These are phyloP conservation scores for Oeneis ivallda DNA, from an alignment of 2,888 invertebrate genomes.

Conservation along the genomic window DNA sequence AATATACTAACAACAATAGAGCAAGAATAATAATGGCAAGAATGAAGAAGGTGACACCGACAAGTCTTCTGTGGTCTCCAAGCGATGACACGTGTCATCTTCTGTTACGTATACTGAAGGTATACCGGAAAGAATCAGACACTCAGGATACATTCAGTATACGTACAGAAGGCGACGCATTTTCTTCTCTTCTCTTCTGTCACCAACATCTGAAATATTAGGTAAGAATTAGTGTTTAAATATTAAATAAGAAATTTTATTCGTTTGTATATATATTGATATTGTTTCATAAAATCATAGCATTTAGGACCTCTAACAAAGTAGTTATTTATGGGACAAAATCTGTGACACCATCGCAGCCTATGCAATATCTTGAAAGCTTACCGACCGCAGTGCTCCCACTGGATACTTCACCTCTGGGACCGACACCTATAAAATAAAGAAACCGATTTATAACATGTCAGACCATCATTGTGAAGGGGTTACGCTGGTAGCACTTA, in stretches of 20 bases:
- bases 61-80: conserved; percentile 44
- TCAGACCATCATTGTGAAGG: conserved; percentile 62
- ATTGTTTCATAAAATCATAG: not conserved
- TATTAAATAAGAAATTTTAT: not conserved
- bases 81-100: conserved; percentile 90
- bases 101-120: conserved; percentile 99
- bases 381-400: conserved; percentile 58
- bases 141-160: conserved; percentile 99
- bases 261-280: not conserved
- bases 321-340: conserved; percentile 9
- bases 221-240: conserved; percentile 37
- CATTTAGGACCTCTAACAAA: not conserved
- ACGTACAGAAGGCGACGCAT: conserved; percentile 96
- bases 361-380: conserved; percentile 73
- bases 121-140: conserved; percentile 98
- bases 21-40: conserved; percentile 17
- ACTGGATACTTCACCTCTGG: conserved; percentile 58
- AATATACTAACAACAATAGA: conserved; percentile 7
- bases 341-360: conserved; percentile 39
- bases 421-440: conserved; percentile 79
- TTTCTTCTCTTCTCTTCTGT: conserved; percentile 66
- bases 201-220: conserved; percentile 39
- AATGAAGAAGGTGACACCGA: conserved; percentile 42
- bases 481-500: conserved; percentile 72
- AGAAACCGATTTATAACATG: conserved; percentile 78